Base-by-base conservation (phyloP, 2,888 invertebrate species). In the Ichneumon xanthorius region DNA sequence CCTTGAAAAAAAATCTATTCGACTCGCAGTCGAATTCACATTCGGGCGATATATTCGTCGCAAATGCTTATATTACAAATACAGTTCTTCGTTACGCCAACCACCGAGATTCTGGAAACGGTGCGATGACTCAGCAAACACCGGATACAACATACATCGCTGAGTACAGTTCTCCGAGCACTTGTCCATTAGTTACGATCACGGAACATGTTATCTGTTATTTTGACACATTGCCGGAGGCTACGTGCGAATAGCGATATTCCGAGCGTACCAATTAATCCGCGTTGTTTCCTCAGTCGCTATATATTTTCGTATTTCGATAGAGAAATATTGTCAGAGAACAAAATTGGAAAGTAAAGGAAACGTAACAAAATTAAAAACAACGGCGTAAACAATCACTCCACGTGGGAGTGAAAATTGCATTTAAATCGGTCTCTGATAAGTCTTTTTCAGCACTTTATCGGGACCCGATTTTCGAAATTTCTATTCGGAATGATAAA, bases 211-310 rank as follows among this genome's bases (percentile, higher is more conserved):
- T 82, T 82, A 82, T 75, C 71, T 82, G 63, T 78, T 79, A 85
- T 79, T 75, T 65, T 75, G 85, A 82, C 79, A 70, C 81, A 79
- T 85, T 78, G 63, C 73, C 78, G n/a, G 78, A 70, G 78, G 55
- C 73, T 53, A 50, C 65, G 73, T 55, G 71, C 65, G 45, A 80
- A 73, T 75, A 65, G 53, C 50, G 33, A 14, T 58, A 48, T 70
- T 61, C 26, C 45, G 19, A 45, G 37, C 55, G 26, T 45, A 37
- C 9, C 14, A n/a, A 75, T 48, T 63, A 11, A 61, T 19, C 19
- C 33, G 19, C 48, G 11, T 63, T 63, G 48, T 63, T 75, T 40
- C 40, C 6, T 33, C 11, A 45, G 63, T n/a, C 22, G 63, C 48
- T 75, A 61, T 61, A 73, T 72, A 58, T 72, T 22, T 6, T 55